Conservation (phyloP, 64 coral and sea anemone species). For the Trachythela sp. region DNA sequence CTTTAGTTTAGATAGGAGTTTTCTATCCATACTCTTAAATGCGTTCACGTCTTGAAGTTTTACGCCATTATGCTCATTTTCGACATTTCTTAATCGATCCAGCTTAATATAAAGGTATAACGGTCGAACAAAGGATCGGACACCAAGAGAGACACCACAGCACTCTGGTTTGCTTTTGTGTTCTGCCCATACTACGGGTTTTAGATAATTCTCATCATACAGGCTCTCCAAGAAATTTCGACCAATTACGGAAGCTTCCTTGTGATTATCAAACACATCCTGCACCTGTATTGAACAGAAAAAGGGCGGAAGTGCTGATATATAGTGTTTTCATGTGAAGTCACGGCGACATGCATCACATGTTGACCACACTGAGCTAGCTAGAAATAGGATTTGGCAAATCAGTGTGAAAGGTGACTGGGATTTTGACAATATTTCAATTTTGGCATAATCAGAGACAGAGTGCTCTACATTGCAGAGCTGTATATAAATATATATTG, state of each 20-base stretch:
- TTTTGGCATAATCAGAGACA: too few relatives aligned
- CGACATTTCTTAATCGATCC: neutral
- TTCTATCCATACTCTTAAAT: neutral
- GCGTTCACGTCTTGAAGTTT: neutral
- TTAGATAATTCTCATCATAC: neutral
- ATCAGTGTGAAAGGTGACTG: too few relatives aligned
- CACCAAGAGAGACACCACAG: neutral
- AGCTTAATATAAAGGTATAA: neutral
- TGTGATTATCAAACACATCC: neutral
- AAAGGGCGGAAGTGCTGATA: too few relatives aligned
- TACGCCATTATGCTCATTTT: neutral
- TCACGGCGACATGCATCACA: too few relatives aligned
- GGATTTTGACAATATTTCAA: too few relatives aligned
- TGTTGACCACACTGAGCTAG: too few relatives aligned
- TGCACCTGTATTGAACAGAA: neutral
- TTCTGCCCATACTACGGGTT: neutral
- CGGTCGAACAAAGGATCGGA: neutral
- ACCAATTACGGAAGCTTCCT: neutral
- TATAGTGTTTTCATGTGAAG: too few relatives aligned
- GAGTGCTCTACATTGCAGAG: too few relatives aligned
- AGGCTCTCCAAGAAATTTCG: neutral
- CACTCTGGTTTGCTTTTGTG: neutral
- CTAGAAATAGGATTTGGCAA: too few relatives aligned
- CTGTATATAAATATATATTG: too few relatives aligned
- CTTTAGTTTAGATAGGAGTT: too few relatives aligned